Evolutionary conservation across 92 coral and sea anemone genomes (phyloP).

Genomic region (Epizoanthus fatuus): DNA sequence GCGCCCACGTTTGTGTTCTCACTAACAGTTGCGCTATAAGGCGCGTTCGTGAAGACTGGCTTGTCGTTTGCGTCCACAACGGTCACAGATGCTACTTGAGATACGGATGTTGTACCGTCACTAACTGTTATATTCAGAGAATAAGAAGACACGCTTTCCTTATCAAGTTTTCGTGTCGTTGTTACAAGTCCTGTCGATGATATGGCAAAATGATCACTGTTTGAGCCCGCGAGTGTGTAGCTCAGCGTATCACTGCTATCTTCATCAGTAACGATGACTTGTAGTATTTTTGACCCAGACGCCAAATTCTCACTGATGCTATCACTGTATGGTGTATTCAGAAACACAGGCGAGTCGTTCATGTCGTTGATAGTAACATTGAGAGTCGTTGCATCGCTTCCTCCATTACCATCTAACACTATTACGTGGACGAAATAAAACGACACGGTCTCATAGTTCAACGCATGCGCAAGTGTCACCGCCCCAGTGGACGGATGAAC

Average conservation of each 20-base stretch:
- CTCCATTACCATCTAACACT: no score
- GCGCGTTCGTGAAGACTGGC: slow-evolving; percentile 68
- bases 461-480: no score
- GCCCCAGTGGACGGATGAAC: no score
- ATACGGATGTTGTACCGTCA: slow-evolving; percentile 62
- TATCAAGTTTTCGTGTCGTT: slow-evolving; percentile 63
- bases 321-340: no score
- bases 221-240: slow-evolving; percentile 60
- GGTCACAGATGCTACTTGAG: slow-evolving; percentile 48
- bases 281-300: no score
- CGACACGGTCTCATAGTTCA: no score
- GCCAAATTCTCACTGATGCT: no score
- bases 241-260: not conserved
- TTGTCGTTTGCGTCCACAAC: slow-evolving; percentile 64
- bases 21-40: slow-evolving; percentile 55
- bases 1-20: slow-evolving; percentile 66
- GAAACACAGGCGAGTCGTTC: no score
- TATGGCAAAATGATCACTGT: slow-evolving; percentile 62
- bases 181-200: slow-evolving; percentile 59
- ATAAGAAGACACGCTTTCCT: slow-evolving; percentile 65
- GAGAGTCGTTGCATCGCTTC: no score
- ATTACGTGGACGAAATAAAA: no score
- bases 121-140: slow-evolving; percentile 62
- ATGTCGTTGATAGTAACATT: no score
- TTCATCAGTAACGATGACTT: no score